phyloP scores from a whole-genome alignment of 2,113 vertebrate species.

The Ailurus styani region DNA sequence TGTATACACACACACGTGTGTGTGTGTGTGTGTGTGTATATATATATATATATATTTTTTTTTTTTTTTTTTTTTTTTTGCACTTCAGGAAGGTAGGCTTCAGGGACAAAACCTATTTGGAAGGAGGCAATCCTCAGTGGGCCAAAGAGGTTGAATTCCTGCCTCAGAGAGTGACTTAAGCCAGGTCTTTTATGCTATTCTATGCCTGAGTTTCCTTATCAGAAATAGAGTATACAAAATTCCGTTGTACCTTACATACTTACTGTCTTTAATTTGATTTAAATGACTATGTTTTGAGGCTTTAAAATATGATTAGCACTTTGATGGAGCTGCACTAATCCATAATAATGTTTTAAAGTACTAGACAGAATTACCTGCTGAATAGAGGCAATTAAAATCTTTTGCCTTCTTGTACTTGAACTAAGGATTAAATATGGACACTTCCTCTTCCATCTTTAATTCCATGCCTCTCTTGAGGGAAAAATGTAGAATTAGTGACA shows the following conservation, averaged over 20 bases:
- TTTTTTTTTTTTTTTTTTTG: too few relatives aligned
- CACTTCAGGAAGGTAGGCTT: neutral
- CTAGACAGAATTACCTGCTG: neutral
- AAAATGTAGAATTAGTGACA: neutral
- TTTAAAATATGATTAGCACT: neutral
- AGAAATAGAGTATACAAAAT: neutral
- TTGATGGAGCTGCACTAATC: neutral
- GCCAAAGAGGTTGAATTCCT: neutral
- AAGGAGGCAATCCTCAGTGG: neutral
- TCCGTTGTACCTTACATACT: neutral
- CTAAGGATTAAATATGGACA: slow-evolving; percentile 1
- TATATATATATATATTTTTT: neutral
- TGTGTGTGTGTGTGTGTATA: too few relatives aligned
- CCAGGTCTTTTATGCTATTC: neutral
- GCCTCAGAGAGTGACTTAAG: neutral
- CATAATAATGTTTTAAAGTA: slow-evolving; percentile 5
- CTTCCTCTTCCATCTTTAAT: neutral
- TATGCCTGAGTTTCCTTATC: neutral
- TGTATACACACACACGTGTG: too few relatives aligned
- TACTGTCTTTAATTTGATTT: neutral
- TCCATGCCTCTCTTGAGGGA: neutral
- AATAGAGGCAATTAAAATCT: neutral
- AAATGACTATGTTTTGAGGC: neutral
- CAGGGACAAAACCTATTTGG: neutral
- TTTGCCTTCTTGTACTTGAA: slow-evolving; percentile 23